Base-by-base conservation (phyloP, 2,888 invertebrate species). In the Leptopterna dolabrata region DNA sequence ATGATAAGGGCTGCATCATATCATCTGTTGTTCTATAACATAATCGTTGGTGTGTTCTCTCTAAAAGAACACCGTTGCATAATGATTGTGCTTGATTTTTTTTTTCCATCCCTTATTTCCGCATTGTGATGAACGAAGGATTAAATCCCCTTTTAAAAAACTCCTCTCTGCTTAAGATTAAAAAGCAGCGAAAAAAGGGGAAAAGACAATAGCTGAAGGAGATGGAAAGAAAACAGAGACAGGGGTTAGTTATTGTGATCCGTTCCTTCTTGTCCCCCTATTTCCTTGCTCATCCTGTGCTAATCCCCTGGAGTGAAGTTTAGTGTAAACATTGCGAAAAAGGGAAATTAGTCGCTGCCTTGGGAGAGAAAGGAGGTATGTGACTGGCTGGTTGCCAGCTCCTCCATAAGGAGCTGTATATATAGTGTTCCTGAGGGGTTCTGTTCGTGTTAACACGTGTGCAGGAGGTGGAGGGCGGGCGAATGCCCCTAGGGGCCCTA, bases 321-420 rank as follows among this genome's bases (percentile, higher is more conserved):
- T 41, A 80, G 86, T 70, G 86, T 87, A 80, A 80, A 80, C 86
- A 80, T 55, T 45, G 86, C 86, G 86, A 87, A 87, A 87, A 87
- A 87, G 86, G 86, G 80, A 87, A 87, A 87, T 87, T 87, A 87
- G 86, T 87, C 86, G 86, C 70, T 80, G 86, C 80, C 86, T 80
- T 80, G 86, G 86, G 86, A 85, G 63, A 45, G 30, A 16, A 47
- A 76, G 76, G 45, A 81, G 47, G 73, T 73, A 76, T 85, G 85
- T 85, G 73, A 85, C 85, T 85, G 85, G 85, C 73, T 71, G 45
- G 24, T n/a, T 71, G 85, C 85, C 85, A 85, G 55, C 13, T 45
- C 27, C 73, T 83, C 45, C 71, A 47, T 85, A 85, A 85, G 85
- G 76, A 85, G 36, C 85, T 85, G 71, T 76, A 76, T 73, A 84